Evolutionary conservation across 2,113 vertebrate genomes (phyloP), one percentile per base, ranked within the genome.

Genomic region (Potamarius usumacintae): DNA sequence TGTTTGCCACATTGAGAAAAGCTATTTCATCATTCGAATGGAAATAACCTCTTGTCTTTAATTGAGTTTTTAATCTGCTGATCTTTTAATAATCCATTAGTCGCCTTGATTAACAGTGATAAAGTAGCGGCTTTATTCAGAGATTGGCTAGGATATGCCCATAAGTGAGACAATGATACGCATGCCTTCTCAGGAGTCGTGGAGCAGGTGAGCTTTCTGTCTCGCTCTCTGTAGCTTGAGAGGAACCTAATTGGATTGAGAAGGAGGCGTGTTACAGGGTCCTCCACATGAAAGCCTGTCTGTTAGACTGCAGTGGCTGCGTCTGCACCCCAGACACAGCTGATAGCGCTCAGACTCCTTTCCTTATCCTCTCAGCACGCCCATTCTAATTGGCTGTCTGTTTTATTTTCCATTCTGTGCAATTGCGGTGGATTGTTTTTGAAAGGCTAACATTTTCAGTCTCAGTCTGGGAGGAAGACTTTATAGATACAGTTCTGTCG

Each of bases 41-140:
- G 83, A 52, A 92, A 92, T 93, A 92, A 92, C 91, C 92, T 92
- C 93, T 86, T 87, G 90, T 83, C 86, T 86, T 89, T 90, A 92
- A 91, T 90, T 86, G 83, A 86, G 88, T 80, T 34, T 58, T 91
- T 86, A 90, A 87, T 86, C 48, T 88, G 88, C 81, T 92, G 89
- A 90, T 94, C 92, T 94, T 94, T 94, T 94, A 92, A 93, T 93
- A 94, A 92, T 79, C 90, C 94, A 93, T 94, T 94, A 93, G 93
- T 92, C 34, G 87, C 92, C 92, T 92, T 92, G 92, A 91, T 93
- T 92, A 93, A 93, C 91, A 93, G 86, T 92, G 90, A 93, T 92
- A 93, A 94, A 92, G 92, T 90, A 91, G 91, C 93, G 87, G 91
- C 92, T 91, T 87, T 91, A 91, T 91, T 93, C 91, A 42, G 84